Base-by-base conservation (phyloP, 2,797 vertebrate species). In the Carduelis carduelis region DNA sequence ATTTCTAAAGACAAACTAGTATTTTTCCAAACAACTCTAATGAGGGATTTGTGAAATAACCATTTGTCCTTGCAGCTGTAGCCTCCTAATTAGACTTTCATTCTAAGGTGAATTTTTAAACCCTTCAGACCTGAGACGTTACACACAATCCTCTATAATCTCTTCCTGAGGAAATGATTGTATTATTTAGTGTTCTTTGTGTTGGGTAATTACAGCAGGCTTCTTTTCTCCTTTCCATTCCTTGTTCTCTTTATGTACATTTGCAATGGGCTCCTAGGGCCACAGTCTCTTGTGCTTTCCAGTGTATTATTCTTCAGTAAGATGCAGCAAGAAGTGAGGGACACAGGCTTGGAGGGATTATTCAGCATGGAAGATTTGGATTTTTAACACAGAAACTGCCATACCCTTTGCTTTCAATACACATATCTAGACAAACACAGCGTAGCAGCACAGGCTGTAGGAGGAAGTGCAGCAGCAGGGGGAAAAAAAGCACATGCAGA, bases 111-210 rank as follows among this genome's bases (percentile, higher is more conserved):
- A 91, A 32, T 76, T 91, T 89, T 91, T 91, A 96, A 91, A 80
- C 32, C 85, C 70, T 86, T 92, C 76, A 88, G 34, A 70, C 35
- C 64, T 34, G 39, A 79, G 71, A 86, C 44, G 24, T 90, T 61
- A 75, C 47, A 70, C 28, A 49, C 46, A 84, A 91, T 82, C 71
- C 59, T 66, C 77, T 71, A 39, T 96, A 97, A 95, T 95, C 87
- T 93, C 77, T 95, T 97, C 95, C 96, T 79, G 74, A 79, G 90
- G 83, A 96, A 93, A 90, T 81, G 6, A 85, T 78, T 83, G 30
- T 55, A 57, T 90, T 83, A 74, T 90, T 91, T 86, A 60, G 50
- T 76, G 27, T 24, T 66, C 66, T 75, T 75, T 66, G 63, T 83
- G 52, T 37, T 32, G 34, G 35, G n/a, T 82, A 88, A 96, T 94